These are phyloP conservation scores for Drosophila lutescens DNA, from an alignment of 2,888 invertebrate species.

Conservation along the genomic window DNA sequence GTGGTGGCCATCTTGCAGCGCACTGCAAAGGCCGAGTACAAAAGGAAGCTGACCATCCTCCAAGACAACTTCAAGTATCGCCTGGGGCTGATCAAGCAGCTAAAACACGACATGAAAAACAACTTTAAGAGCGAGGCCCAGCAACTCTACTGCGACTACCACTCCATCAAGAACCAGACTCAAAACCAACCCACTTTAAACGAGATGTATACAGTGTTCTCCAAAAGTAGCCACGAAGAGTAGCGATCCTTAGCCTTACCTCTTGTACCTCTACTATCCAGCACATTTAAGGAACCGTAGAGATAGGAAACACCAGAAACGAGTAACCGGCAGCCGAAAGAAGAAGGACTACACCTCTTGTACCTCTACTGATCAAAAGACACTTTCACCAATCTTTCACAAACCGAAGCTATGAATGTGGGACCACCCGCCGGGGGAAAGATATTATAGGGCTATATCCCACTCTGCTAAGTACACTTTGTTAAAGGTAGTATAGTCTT, in stretches of 20 bases:
- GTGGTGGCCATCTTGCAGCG: slow-evolving; percentile 2
- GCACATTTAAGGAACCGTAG: too few species aligned
- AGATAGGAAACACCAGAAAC: too few species aligned
- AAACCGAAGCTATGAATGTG: neutral
- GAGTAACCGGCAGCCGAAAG: too few species aligned
- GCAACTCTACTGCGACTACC: slow-evolving; percentile 27
- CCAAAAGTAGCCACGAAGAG: neutral
- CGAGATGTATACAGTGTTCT: neutral
- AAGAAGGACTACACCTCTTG: neutral
- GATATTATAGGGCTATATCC: neutral
- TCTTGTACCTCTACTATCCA: too few species aligned
- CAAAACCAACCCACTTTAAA: neutral
- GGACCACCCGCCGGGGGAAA: neutral
- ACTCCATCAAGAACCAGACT: slow-evolving; percentile 1
- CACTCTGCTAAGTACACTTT: too few species aligned
- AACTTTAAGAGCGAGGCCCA: slow-evolving; percentile 25
- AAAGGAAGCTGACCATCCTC: slow-evolving; percentile 12
- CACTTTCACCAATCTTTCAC: too few species aligned
- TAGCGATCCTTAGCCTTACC: neutral
- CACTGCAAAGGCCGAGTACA: slow-evolving; percentile 20
- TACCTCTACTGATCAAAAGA: neutral
- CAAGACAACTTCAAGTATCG: slow-evolving; percentile 23
- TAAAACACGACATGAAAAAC: slow-evolving; percentile 24
- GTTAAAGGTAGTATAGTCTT: too few species aligned
- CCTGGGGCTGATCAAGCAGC: slow-evolving; percentile 24